Conservation (phyloP, 2,888 invertebrate species). For the Metalampra italica region DNA sequence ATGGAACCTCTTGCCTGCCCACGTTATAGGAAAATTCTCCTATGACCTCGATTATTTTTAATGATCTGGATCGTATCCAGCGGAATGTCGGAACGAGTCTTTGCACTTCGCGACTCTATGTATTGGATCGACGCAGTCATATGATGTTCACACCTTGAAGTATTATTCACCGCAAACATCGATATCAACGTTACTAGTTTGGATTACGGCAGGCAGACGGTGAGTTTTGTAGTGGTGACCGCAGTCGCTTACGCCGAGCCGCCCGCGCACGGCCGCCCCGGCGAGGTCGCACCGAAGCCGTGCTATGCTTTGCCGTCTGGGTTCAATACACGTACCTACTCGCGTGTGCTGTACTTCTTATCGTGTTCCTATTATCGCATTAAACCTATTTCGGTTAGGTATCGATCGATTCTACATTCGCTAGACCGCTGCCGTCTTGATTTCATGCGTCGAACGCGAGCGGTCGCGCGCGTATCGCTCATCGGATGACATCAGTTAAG, state of each 20-base stretch:
- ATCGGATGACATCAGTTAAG: constrained; percentile 78
- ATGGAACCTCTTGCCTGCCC: neutral
- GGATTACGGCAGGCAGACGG: constrained; percentile 62
- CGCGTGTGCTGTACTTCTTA: constrained; percentile 72
- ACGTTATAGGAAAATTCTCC: constrained; percentile 22
- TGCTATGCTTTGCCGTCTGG: constrained; percentile 59
- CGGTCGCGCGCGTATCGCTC: constrained; percentile 60
- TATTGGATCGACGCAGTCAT: constrained; percentile 36
- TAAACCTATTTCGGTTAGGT: constrained; percentile 69
- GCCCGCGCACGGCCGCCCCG: constrained; percentile 63
- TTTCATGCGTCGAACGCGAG: constrained; percentile 57
- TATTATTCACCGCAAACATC: constrained; percentile 70
- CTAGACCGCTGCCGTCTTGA: constrained; percentile 52
- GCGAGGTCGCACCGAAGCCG: constrained; percentile 66
- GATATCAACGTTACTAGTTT: constrained; percentile 66
- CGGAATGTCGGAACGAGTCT: constrained; percentile 50
- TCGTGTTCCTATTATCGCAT: constrained; percentile 73
- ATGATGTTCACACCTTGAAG: constrained; percentile 48
- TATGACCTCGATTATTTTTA: constrained; percentile 40
- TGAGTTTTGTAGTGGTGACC: constrained; percentile 56
- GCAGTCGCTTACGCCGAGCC: constrained; percentile 67
- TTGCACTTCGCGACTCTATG: constrained; percentile 15
- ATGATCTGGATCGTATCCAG: constrained; percentile 64
- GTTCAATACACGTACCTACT: constrained; percentile 72
- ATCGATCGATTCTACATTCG: constrained; percentile 58